Percentiles rank a stretch among this genome's conserved stretches.
These are phyloP conservation scores for Pipistrellus pygmaeus DNA, from an alignment of 2,797 vertebrate species.

Conservation along the genomic window DNA sequence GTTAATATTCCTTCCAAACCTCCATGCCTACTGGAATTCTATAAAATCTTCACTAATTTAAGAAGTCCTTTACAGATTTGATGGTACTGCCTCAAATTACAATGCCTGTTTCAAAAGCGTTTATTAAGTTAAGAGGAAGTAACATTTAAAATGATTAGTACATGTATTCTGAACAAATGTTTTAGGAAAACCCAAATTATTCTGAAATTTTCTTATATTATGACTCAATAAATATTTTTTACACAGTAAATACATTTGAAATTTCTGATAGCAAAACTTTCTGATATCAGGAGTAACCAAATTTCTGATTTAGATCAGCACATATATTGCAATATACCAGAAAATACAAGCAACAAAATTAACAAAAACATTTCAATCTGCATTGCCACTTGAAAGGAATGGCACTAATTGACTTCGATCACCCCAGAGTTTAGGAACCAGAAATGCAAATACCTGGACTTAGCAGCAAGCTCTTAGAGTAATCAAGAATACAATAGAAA, in stretches of 20 bases:
- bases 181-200: background rate
- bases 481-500: background rate
- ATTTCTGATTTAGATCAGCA: background rate
- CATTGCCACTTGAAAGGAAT: constrained; percentile 7
- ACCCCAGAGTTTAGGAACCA: background rate
- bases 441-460: background rate
- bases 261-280: background rate
- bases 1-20: background rate
- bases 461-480: background rate
- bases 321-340: background rate
- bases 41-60: background rate
- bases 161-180: background rate
- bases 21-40: background rate
- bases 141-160: background rate
- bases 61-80: background rate
- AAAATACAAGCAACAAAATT: background rate
- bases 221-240: background rate
- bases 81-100: background rate
- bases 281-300: background rate
- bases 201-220: constrained; percentile 5
- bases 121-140: background rate
- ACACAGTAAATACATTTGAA: background rate
- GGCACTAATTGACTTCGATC: background rate
- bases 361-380: background rate
- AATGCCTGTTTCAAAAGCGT: background rate